Base-by-base conservation (phyloP, 2,113 vertebrate species). In the Setophaga coronata region DNA sequence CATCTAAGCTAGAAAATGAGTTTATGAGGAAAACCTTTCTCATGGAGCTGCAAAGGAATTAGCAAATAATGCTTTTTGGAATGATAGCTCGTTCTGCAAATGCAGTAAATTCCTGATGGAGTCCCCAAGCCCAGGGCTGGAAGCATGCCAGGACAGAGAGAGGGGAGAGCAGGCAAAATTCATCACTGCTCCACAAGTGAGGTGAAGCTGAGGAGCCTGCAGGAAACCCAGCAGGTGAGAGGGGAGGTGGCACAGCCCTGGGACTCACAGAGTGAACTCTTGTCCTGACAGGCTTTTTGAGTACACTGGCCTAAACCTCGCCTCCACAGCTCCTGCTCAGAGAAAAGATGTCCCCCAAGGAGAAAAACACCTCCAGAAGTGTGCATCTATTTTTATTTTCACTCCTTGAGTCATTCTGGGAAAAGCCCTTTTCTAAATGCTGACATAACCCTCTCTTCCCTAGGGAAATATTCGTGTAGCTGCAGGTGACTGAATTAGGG, bases 401-500 rank as follows among this genome's bases (percentile, higher is more conserved):
- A 72, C 34, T 65, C 82, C 82, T 79, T 53, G 33, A 89, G 71
- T 80, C 76, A 88, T 77, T 94, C 80, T 77, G 82, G 88, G 74
- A 93, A 86, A 95, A 86, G 88, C 15, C 58, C 67, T 86, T 60
- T 88, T 66, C 54, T 77, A 69, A 85, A 61, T 33, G 38, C 50
- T 92, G 74, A 34, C 91, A 53, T 23, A 88, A 86, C 90, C 20
- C 6, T 53, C 47, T 80, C 33, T 80, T 86, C 82, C 70, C 71
- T 29, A n/a, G n/a, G 85, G 88, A 66, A 60, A 54, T 83, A 83
- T 86, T 94, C 90, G 24, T 70, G 79, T 80, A 90, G 88, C 76
- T 95, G 90, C 88, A 90, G 71, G 88, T 94, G 85, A 77, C 58
- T 64, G 87, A 80, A 86, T 77, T 14, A 86, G 38, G 54, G 71